Percentiles rank a stretch among this genome's conserved stretches.
Conservation (phyloP, 2,888 invertebrate genomes). For the Timema podura region DNA sequence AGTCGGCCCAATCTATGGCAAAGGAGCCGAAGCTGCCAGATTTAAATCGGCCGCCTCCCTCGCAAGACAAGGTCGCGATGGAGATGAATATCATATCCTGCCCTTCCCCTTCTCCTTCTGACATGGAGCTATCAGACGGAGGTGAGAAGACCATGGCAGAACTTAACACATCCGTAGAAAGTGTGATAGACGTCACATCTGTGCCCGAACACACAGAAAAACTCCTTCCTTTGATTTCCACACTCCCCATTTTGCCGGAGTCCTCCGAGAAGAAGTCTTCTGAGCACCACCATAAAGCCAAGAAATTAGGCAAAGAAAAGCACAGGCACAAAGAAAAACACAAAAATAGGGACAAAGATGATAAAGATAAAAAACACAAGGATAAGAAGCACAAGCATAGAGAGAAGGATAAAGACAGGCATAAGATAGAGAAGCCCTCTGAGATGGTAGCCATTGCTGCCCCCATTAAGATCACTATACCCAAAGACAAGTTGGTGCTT, state of each 20-base stretch:
- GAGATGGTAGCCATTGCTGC: slow-evolving; percentile 34
- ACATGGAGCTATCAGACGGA: slow-evolving; percentile 22
- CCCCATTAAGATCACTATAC: slow-evolving; percentile 56
- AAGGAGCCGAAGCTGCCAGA: slow-evolving; percentile 50
- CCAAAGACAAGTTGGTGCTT: slow-evolving; percentile 54
- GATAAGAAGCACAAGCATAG: slow-evolving; percentile 32
- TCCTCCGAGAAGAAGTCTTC: slow-evolving; percentile 19
- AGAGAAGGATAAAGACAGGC: slow-evolving; percentile 30
- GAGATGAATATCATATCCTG: neutral
- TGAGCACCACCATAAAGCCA: slow-evolving; percentile 42
- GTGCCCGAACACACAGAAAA: slow-evolving; percentile 13
- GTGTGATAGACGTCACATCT: slow-evolving; percentile 19
- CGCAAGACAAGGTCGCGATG: neutral
- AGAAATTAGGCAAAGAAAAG: slow-evolving; percentile 32
- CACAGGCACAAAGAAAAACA: slow-evolving; percentile 33
- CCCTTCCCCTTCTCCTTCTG: slow-evolving; percentile 22
- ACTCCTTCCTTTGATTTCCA: too few species aligned
- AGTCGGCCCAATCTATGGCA: slow-evolving; percentile 31
- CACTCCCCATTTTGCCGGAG: too few species aligned
- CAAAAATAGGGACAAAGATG: slow-evolving; percentile 58
- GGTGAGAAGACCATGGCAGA: neutral
- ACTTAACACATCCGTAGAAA: slow-evolving; percentile 3
- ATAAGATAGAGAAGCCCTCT: slow-evolving; percentile 38
- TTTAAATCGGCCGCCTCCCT: slow-evolving; percentile 44
- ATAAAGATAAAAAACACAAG: slow-evolving; percentile 38